Evolutionary conservation across 2,888 invertebrate species (phyloP).

Genomic region (Smittia sp.): DNA sequence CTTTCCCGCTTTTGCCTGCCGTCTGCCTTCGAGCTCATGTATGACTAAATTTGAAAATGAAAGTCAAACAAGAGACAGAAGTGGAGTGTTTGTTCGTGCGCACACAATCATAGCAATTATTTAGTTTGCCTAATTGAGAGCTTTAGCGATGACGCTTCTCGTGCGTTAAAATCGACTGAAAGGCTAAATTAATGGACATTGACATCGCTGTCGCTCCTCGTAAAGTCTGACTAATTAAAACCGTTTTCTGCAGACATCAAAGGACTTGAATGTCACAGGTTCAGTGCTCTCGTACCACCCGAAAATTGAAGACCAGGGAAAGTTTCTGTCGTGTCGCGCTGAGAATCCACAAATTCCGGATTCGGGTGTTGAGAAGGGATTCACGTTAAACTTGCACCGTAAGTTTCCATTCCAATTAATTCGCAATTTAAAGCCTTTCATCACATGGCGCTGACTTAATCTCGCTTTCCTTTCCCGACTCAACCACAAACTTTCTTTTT

Average conservation of each 20-base stretch:
- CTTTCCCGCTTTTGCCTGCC: background rate
- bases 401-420: slow-evolving; percentile 49
- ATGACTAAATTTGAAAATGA: slow-evolving; percentile 32
- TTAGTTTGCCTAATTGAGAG: slow-evolving; percentile 38
- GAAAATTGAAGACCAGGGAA: slow-evolving; percentile 61
- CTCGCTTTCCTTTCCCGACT: background rate
- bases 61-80: slow-evolving; percentile 29
- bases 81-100: slow-evolving; percentile 24
- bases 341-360: slow-evolving; percentile 55
- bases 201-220: too few species aligned
- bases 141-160: slow-evolving; percentile 15
- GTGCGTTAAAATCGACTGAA: background rate
- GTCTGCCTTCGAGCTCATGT: background rate
- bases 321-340: slow-evolving; percentile 56
- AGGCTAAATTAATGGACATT: too few species aligned
- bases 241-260: slow-evolving; percentile 46
- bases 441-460: background rate
- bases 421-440: background rate
- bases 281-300: slow-evolving; percentile 65
- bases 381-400: slow-evolving; percentile 69
- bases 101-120: slow-evolving; percentile 25
- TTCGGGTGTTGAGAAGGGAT: slow-evolving; percentile 62
- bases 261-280: slow-evolving; percentile 66
- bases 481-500: background rate
- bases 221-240: background rate